Percentiles rank a stretch among this genome's conserved stretches.
phyloP scores from a whole-genome alignment of 1,140 invertebrate species.

The Eriocheir sinensis region DNA sequence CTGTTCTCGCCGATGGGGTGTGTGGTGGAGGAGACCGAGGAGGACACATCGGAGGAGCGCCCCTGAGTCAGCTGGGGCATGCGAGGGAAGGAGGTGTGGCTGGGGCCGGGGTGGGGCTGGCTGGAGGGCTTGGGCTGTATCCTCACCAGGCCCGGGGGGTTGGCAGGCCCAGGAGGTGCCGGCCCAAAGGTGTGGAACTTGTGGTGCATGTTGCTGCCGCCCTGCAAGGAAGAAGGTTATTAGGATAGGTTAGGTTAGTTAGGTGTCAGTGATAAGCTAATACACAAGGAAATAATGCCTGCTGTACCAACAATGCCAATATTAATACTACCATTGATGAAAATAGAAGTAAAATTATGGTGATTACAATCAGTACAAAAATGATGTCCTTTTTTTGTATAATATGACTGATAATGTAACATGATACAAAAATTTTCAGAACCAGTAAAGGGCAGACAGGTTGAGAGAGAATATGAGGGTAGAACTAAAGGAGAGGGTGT shows the following conservation, averaged over 20 bases:
- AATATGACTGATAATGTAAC: too few species aligned
- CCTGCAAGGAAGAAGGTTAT: background rate
- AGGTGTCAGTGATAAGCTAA: too few species aligned
- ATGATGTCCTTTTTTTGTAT: too few species aligned
- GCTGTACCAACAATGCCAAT: too few species aligned
- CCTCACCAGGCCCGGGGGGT: slow-evolving; percentile 78
- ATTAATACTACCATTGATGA: too few species aligned
- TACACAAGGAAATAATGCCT: too few species aligned
- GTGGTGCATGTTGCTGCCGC: slow-evolving; percentile 72
- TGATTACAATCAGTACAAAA: too few species aligned
- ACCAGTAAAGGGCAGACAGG: too few species aligned
- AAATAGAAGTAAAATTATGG: too few species aligned
- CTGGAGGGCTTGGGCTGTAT: slow-evolving; percentile 77
- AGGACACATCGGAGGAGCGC: slow-evolving; percentile 71
- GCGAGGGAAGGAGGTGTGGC: slow-evolving; percentile 64
- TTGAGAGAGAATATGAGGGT: too few species aligned
- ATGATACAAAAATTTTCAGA: too few species aligned
- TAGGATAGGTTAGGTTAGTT: background rate
- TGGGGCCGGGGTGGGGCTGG: slow-evolving; percentile 62
- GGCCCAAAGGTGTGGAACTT: slow-evolving; percentile 78
- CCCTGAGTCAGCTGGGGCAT: slow-evolving; percentile 76
- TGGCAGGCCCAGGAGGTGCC: slow-evolving; percentile 73
- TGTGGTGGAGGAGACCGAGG: slow-evolving; percentile 78
- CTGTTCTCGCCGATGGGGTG: slow-evolving; percentile 78
- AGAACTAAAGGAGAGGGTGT: too few species aligned